Conservation (phyloP, 2,888 invertebrate species). For the Altica lythri region DNA sequence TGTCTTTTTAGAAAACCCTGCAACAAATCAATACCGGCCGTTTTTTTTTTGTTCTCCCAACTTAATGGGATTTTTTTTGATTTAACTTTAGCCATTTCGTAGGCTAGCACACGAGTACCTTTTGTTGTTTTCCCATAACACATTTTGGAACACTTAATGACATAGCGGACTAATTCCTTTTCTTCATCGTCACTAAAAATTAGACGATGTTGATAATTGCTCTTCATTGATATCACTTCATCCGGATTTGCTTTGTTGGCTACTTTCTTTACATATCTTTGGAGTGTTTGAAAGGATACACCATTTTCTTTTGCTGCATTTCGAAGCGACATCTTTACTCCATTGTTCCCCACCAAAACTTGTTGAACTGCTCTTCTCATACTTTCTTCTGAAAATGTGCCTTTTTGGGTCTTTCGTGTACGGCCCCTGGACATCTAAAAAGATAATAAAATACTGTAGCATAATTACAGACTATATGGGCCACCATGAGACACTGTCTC, state of each 20-base stretch:
- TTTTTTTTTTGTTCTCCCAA: not conserved
- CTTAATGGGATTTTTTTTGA: not conserved
- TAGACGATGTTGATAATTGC: not conserved
- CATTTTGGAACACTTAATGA: conserved; percentile 3
- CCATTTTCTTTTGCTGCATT: no score
- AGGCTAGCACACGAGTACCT: not conserved
- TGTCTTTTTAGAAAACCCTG: not conserved
- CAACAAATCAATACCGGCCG: not conserved
- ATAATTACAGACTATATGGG: no score
- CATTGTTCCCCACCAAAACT: no score
- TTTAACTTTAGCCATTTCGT: conserved; percentile 1
- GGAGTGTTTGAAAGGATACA: no score
- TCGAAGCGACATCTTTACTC: no score
- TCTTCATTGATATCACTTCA: not conserved
- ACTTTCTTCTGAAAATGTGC: no score
- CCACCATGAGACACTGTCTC: no score
- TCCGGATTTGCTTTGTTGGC: not conserved
- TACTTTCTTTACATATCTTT: no score
- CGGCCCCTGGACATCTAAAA: no score
- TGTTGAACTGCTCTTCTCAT: no score
- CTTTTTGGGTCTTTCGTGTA: no score
- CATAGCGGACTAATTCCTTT: not conserved
- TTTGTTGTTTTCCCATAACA: conserved; percentile 2
- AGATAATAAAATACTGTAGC: no score
- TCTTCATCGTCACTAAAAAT: not conserved